Conservation (phyloP, 1,140 invertebrate species). For the Odontomachus brunneus region DNA sequence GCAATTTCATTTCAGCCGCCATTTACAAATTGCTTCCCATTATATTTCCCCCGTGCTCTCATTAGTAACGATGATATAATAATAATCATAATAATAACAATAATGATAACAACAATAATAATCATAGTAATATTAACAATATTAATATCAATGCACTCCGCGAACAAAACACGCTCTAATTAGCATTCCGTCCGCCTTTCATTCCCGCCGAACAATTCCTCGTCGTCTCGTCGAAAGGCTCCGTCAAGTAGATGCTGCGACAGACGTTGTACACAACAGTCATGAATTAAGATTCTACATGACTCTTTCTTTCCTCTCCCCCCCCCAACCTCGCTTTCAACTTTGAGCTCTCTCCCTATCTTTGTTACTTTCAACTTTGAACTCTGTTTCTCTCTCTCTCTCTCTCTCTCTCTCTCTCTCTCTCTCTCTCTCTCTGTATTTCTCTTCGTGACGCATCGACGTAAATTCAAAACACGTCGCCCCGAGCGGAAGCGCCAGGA, state of each 20-base stretch:
- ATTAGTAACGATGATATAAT: conserved; percentile 40
- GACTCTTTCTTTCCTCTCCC: background rate
- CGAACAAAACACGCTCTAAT: conserved; percentile 44
- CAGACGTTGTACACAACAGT: conserved; percentile 39
- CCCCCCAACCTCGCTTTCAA: conserved; percentile 21
- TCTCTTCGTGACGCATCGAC: conserved; percentile 67
- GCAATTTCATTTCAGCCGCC: conserved; percentile 34
- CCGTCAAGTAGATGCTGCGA: conserved; percentile 8
- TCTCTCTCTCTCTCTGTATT: background rate
- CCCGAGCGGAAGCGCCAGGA: conserved; percentile 53
- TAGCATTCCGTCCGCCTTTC: conserved; percentile 34
- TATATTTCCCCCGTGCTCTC: conserved; percentile 31
- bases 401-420: background rate
- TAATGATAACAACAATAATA: background rate
- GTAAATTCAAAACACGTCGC: conserved; percentile 70
- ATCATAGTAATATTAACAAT: conserved; percentile 12
- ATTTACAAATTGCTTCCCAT: conserved; percentile 37
- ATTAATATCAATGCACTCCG: conserved; percentile 28
- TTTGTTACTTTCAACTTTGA: conserved; percentile 61
- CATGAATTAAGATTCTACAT: conserved; percentile 66
- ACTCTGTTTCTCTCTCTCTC: conserved; percentile 27
- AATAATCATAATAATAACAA: conserved; percentile 6
- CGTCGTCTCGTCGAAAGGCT: conserved; percentile 23
- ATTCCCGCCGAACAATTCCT: conserved; percentile 31
- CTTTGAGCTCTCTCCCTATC: conserved; percentile 53